Evolutionary conservation across 2,113 vertebrate species (phyloP).

Genomic region (western clawed frog (Xenopus tropicalis)): UCB_Xtro_10.0 CM004448.2:27127001-27127500

Average conservation of each 20-base stretch:
- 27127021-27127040: too few species aligned
- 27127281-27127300: background rate
- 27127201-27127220: background rate
- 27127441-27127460: conserved; percentile 30
- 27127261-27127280: conserved; percentile 19
- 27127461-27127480: conserved; percentile 27
- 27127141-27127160: too few species aligned
- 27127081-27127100: too few species aligned
- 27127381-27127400: conserved; percentile 22
- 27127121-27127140: too few species aligned
- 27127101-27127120: too few species aligned
- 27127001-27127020: too few species aligned
- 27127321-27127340: background rate
- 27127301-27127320: background rate
- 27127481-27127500: conserved; percentile 15
- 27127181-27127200: too few species aligned
- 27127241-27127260: background rate
- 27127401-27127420: conserved; percentile 11
- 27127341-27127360: conserved; percentile 17
- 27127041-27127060: too few species aligned
- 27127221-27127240: background rate
- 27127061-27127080: too few species aligned
- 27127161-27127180: too few species aligned
- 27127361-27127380: conserved; percentile 29
- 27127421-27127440: conserved; percentile 2